Percentiles rank a stretch among this genome's conserved stretches.
phyloP scores from a whole-genome alignment of 1,140 invertebrate genomes.

The Caerostris darwini region DNA sequence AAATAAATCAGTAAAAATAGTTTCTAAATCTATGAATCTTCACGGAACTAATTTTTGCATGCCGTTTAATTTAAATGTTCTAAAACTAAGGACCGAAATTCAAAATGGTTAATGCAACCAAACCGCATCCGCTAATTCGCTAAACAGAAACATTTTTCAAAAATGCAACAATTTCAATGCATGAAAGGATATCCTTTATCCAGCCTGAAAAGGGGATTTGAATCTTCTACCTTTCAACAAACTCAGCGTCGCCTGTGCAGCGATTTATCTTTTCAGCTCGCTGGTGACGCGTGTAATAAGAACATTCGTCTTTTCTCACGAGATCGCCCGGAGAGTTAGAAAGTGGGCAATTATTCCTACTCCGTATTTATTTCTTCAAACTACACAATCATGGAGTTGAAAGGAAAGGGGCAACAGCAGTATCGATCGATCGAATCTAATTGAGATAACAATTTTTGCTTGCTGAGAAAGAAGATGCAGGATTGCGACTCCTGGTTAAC shows the following conservation, averaged over 20 bases:
- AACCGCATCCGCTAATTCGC: background rate
- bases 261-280: background rate
- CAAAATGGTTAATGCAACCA: background rate
- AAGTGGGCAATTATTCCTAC: conserved; percentile 54
- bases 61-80: background rate
- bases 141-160: conserved; percentile 7
- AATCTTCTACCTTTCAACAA: conserved; percentile 2
- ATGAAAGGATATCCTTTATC: background rate
- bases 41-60: too few species aligned
- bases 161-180: background rate
- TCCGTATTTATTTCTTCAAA: conserved; percentile 55
- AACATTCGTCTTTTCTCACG: conserved; percentile 42
- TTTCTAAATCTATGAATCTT: too few species aligned
- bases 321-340: background rate
- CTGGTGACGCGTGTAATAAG: conserved; percentile 12
- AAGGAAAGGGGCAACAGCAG: conserved; percentile 29
- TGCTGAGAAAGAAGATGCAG: conserved; percentile 40
- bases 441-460: conserved; percentile 56
- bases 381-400: conserved; percentile 25
- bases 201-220: background rate
- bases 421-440: conserved; percentile 46
- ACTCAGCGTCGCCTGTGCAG: conserved; percentile 2
- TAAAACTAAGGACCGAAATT: background rate
- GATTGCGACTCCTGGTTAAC: background rate
- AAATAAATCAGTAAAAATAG: too few species aligned